phyloP scores from a whole-genome alignment of 2,888 invertebrate species.

The Clepsis dumicolana region DNA sequence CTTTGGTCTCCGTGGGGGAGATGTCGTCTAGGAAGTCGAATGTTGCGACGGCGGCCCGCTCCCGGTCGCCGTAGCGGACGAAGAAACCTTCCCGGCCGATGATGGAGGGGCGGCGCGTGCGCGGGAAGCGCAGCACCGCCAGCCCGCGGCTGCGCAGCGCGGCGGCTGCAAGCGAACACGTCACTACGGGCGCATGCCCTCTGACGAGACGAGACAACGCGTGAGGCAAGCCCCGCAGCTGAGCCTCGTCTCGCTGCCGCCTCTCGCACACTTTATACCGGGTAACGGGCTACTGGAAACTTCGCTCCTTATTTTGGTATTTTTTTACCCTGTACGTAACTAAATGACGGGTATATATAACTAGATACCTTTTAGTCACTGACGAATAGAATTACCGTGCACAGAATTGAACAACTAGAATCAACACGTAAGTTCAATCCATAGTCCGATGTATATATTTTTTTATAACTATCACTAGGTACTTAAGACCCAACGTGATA shows the following conservation, averaged over 20 bases:
- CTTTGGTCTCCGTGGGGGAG: conserved; percentile 79
- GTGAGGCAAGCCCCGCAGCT: conserved; percentile 53
- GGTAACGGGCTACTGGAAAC: conserved; percentile 26
- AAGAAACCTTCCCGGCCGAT: conserved; percentile 92
- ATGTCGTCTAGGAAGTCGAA: conserved; percentile 93
- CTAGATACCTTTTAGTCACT: too few relatives aligned
- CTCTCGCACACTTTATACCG: conserved; percentile 45
- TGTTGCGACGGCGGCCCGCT: conserved; percentile 91
- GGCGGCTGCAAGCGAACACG: conserved; percentile 82
- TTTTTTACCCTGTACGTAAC: too few relatives aligned
- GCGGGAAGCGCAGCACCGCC: conserved; percentile 83
- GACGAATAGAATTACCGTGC: too few relatives aligned
- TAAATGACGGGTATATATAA: too few relatives aligned
- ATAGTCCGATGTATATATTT: too few relatives aligned
- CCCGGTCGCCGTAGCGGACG: conserved; percentile 91
- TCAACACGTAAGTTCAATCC: too few relatives aligned
- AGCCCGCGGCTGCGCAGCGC: conserved; percentile 86
- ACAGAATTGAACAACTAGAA: too few relatives aligned
- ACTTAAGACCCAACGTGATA: not conserved
- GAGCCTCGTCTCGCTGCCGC: conserved; percentile 52
- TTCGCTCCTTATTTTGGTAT: not conserved
- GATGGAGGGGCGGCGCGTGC: conserved; percentile 88
- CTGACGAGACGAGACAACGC: conserved; percentile 66
- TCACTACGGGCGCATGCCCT: conserved; percentile 71
- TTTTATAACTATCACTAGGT: too few relatives aligned